phyloP scores from a whole-genome alignment of 2,797 vertebrate species.

The Enoplosus armatus region DNA sequence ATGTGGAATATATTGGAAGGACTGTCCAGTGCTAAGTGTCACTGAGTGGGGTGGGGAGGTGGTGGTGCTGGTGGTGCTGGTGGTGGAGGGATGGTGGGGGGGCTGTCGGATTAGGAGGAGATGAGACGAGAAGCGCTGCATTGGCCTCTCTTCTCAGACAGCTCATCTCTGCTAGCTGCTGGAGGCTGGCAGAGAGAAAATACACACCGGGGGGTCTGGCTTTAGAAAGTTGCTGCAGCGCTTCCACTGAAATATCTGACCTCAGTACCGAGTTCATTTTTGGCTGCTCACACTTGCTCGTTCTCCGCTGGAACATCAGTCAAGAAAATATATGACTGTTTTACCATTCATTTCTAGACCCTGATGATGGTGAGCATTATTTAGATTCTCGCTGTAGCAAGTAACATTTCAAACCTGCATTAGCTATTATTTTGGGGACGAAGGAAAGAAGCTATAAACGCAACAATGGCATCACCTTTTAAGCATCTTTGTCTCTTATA shows the following conservation, averaged over 20 bases:
- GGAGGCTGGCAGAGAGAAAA: conserved; percentile 72
- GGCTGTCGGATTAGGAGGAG: conserved; percentile 66
- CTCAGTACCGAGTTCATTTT: conserved; percentile 41
- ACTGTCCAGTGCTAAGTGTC: conserved; percentile 62
- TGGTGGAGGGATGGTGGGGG: background rate
- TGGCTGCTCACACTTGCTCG: conserved; percentile 19
- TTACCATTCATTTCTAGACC: conserved; percentile 9
- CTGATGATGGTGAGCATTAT: background rate
- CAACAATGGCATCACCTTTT: background rate
- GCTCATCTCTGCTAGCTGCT: conserved; percentile 72
- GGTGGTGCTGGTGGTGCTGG: background rate
- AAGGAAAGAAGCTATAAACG: background rate
- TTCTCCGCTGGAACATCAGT: background rate
- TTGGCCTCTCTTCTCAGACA: conserved; percentile 57
- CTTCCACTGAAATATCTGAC: conserved; percentile 67
- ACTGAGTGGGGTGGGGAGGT: conserved; percentile 36
- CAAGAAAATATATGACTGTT: conserved; percentile 11
- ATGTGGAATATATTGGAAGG: conserved; percentile 59
- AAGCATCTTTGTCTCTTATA: background rate
- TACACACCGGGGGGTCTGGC: conserved; percentile 62
- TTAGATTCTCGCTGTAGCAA: background rate
- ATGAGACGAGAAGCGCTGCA: conserved; percentile 65
- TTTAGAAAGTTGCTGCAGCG: conserved; percentile 65
- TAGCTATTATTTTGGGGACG: background rate
- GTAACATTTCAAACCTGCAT: background rate